Evolutionary conservation across 2,113 vertebrate genomes (phyloP).

Genomic region (Poeciliopsis turrubarensis): DNA sequence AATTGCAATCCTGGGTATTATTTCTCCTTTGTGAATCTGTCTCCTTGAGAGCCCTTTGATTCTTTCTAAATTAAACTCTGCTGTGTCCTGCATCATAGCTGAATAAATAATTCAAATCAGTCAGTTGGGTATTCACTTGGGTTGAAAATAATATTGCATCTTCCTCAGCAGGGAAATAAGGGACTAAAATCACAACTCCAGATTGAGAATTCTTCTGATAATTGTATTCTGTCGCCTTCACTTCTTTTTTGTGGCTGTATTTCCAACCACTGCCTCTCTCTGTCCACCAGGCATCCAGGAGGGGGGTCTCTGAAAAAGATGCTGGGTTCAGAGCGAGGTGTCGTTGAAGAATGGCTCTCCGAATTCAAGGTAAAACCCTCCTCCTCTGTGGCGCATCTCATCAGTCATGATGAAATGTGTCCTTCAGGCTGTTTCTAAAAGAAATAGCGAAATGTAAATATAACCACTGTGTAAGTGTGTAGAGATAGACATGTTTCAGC

Average conservation of each 20-base stretch:
- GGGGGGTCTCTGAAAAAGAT: conserved; percentile 84
- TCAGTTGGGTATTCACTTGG: background rate
- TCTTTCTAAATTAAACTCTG: background rate
- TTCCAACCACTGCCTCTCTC: background rate
- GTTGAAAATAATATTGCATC: background rate
- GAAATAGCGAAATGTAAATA: conserved; percentile 4
- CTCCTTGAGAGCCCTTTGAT: background rate
- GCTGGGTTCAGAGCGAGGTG: conserved; percentile 90
- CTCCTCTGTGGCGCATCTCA: background rate
- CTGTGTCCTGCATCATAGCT: background rate
- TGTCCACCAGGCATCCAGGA: conserved; percentile 71
- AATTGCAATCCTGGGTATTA: background rate
- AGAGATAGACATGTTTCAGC: conserved; percentile 3
- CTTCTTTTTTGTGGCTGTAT: background rate
- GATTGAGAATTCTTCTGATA: background rate
- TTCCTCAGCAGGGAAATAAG: background rate
- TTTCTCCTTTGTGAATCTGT: background rate
- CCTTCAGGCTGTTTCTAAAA: background rate
- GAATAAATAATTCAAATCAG: background rate
- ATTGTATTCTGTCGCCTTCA: background rate
- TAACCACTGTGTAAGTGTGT: background rate
- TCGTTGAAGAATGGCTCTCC: conserved; percentile 98
- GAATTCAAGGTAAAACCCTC: conserved; percentile 94
- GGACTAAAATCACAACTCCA: background rate
- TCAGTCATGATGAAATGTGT: conserved; percentile 28